Base-by-base conservation (phyloP, 2,888 invertebrate genomes). In the Amiota mariae region DNA sequence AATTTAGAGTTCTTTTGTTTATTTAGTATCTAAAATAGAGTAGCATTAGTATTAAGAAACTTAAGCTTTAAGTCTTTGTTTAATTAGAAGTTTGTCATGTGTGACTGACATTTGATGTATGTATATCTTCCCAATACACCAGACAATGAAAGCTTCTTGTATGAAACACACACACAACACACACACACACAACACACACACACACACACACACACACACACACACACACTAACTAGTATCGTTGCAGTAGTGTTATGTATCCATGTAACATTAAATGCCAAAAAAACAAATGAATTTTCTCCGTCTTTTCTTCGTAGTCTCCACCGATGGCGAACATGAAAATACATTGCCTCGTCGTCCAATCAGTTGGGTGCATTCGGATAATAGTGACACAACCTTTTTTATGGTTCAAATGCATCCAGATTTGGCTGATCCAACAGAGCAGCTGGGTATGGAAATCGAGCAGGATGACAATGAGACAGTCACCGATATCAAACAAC, bases 391-490 rank as follows among this genome's bases (percentile, higher is more conserved):
- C 76, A 91, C 92, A 46, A 92, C 93, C 13, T 93, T 92, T 84
- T 93, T 93, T 81, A 87, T 92, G 71, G 90, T 94, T 59, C 93
- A 94, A 88, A 94, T 95, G 91, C 95, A 95, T 87, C 93, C 93
- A 36, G 94, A 94, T 87, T 91, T 95, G 77, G 94, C 93, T 66
- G 94, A 94, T 82, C 94, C 95, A 9, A 93, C 93, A 70, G 94
- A 95, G 89, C 94, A 94, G 83, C 91, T 95, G 74, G 95, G 95
- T 70, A 94, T 95, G 78, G 94, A 94, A 91, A 92, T 95, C 89
- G 94, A 94, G 88, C 91, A 92, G 89, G 94, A 94, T 80, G 94
- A 94, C 86, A 94, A 94, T 81, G 94, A 94, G 77, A 93, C 93
- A 24, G 92, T 93, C n/a, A 94, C 94, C 71, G 94, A 94, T 87